phyloP scores from a whole-genome alignment of 2,888 invertebrate genomes.

The Noctua pronuba region DNA sequence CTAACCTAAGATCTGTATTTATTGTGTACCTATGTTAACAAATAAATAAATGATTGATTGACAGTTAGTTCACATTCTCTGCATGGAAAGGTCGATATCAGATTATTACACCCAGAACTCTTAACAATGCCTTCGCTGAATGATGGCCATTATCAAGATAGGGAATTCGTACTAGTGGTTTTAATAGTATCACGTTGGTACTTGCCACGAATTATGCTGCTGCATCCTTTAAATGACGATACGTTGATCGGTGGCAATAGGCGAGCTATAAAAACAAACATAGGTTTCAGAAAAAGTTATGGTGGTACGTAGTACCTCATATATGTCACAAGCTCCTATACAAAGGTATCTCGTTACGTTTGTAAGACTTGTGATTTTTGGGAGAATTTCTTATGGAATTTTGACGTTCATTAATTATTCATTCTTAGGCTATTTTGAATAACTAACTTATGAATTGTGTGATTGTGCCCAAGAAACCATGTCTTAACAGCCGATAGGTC shows the following conservation, averaged over 20 bases:
- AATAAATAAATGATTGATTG: too few relatives aligned
- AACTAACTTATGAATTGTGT: neutral
- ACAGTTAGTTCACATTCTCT: neutral
- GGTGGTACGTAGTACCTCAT: neutral
- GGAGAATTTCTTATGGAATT: neutral
- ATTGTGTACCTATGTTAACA: too few relatives aligned
- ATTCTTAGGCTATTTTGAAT: neutral
- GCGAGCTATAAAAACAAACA: neutral
- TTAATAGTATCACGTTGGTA: neutral
- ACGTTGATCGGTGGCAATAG: neutral
- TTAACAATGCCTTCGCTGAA: neutral
- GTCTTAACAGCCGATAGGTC: neutral
- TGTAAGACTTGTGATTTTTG: neutral
- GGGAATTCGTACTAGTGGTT: neutral
- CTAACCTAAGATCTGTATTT: too few relatives aligned
- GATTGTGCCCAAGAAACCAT: neutral
- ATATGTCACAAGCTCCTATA: neutral
- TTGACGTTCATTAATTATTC: neutral
- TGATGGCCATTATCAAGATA: neutral
- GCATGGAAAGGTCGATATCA: neutral
- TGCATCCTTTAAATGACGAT: neutral
- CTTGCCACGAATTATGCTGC: slow-evolving; percentile 2
- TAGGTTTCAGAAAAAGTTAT: neutral
- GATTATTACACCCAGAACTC: neutral
- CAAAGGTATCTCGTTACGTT: neutral